Base-by-base conservation (phyloP, 1,140 invertebrate species). In the Laupala kohalensis region DNA sequence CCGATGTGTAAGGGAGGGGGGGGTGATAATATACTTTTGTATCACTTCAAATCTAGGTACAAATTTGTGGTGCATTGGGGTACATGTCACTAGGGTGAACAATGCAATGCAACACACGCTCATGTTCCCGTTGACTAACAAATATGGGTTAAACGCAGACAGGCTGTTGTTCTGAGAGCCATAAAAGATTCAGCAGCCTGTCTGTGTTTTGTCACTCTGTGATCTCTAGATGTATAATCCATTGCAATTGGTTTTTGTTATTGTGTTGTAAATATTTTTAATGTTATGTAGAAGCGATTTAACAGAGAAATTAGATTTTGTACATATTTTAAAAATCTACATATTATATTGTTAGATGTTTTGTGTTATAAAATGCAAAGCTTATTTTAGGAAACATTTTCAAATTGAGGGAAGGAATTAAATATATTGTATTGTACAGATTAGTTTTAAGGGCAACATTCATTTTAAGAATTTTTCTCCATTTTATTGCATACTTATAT, bases 211-310 rank as follows among this genome's bases (percentile, higher is more conserved):
- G 27, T 68, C 67, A 68, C 67, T 68, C 67, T 68, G 67, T 68
- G 67, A 68, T 68, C 67, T 68, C 67, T 30, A 9, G 26, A 23
- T 68, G 67, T 37, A 37, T 37, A 29, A 68, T 37, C 67, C 29
- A 29, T 29, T 68, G 67, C 67, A 68, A 68, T 68, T 9, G 28
- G 67, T 68, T 68, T 68, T 68, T 68, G 29, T 29, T 68, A 68
- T n/a, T 68, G n/a, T 68, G 67, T 68, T 68, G 67, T 68, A 68
- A 29, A 68, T 68, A 68, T 29, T 68, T 68, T 29, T 29, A 68
- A 68, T 29, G 15, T 68, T 27, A 27, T 27, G 27, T 27, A 9
- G 29, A 37, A 68, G 27, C 29, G 19, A 29, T 23, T n/a, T 19
- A 23, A 19, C 27, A 29, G 67, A 23, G n/a, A 68, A 29, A 23